These are phyloP conservation scores for Thereva nobilitata DNA, from an alignment of 2,888 invertebrate species.

Conservation along the genomic window DNA sequence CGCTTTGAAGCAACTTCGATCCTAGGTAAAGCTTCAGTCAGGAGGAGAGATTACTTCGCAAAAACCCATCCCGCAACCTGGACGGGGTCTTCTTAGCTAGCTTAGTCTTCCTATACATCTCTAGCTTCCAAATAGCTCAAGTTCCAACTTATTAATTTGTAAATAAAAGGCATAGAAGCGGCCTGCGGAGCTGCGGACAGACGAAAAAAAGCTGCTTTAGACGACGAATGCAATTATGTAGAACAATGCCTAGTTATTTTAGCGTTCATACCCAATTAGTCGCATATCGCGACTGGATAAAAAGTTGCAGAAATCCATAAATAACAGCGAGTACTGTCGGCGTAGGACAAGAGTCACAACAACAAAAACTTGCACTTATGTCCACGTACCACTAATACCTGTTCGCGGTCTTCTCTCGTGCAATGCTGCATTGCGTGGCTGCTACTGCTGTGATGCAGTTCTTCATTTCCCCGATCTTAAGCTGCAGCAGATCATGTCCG, in stretches of 20 bases:
- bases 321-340: slow-evolving; percentile 49
- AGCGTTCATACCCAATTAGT: slow-evolving; percentile 57
- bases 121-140: slow-evolving; percentile 7
- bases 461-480: slow-evolving; percentile 19
- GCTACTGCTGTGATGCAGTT: slow-evolving; percentile 14
- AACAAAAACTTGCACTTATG: slow-evolving; percentile 46
- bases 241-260: slow-evolving; percentile 51
- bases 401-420: slow-evolving; percentile 27
- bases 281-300: slow-evolving; percentile 57
- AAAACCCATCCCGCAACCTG: slow-evolving; percentile 19
- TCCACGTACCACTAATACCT: slow-evolving; percentile 41
- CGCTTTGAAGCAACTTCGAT: slow-evolving; percentile 4
- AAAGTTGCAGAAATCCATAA: slow-evolving; percentile 58
- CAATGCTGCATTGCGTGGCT: slow-evolving; percentile 10
- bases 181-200: neutral
- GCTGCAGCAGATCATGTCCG: slow-evolving; percentile 23
- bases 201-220: slow-evolving; percentile 31
- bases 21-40: neutral
- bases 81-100: slow-evolving; percentile 16
- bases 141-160: slow-evolving; percentile 37
- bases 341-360: slow-evolving; percentile 39
- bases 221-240: slow-evolving; percentile 55
- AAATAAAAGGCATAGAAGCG: slow-evolving; percentile 25
- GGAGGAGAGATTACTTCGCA: neutral
- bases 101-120: slow-evolving; percentile 20